Conservation (phyloP, 2,113 vertebrate species). For the Phycodurus eques region DNA sequence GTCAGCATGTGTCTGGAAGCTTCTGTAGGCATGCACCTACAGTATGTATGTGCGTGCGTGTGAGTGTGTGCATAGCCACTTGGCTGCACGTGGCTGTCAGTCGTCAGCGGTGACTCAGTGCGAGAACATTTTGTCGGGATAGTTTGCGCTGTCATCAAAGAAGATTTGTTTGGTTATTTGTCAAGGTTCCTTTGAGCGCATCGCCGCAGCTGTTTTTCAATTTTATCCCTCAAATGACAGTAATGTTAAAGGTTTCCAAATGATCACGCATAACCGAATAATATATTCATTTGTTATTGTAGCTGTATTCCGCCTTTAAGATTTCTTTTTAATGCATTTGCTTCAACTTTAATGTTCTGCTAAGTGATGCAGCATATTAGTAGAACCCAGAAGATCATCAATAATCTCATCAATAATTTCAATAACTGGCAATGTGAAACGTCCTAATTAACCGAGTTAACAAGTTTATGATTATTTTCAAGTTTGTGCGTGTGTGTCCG, state of each 20-base stretch:
- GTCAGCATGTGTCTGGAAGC: slow-evolving; percentile 33
- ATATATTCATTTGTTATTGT: neutral
- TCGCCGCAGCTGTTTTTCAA: slow-evolving; percentile 21
- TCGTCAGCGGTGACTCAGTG: slow-evolving; percentile 66
- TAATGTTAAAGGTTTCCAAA: neutral
- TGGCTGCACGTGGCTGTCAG: slow-evolving; percentile 36
- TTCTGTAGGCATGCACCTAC: slow-evolving; percentile 13
- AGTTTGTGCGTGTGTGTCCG: slow-evolving; percentile 13
- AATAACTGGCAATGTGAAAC: slow-evolving; percentile 43
- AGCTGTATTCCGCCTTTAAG: neutral
- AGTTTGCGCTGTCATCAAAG: slow-evolving; percentile 36
- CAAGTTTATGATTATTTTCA: slow-evolving; percentile 22
- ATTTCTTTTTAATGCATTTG: neutral
- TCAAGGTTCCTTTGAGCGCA: slow-evolving; percentile 51
- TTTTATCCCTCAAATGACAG: neutral
- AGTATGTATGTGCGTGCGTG: slow-evolving; percentile 3
- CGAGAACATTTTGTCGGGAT: slow-evolving; percentile 67
- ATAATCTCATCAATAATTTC: neutral
- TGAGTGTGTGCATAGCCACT: slow-evolving; percentile 21
- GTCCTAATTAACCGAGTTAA: slow-evolving; percentile 13
- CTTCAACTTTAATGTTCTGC: neutral
- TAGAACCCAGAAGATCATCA: neutral
- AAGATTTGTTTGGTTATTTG: slow-evolving; percentile 56
- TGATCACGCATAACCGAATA: neutral
- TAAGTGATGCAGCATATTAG: neutral